Conservation (phyloP, 2,888 invertebrate species). For the Drosophila subsilvestris region DNA sequence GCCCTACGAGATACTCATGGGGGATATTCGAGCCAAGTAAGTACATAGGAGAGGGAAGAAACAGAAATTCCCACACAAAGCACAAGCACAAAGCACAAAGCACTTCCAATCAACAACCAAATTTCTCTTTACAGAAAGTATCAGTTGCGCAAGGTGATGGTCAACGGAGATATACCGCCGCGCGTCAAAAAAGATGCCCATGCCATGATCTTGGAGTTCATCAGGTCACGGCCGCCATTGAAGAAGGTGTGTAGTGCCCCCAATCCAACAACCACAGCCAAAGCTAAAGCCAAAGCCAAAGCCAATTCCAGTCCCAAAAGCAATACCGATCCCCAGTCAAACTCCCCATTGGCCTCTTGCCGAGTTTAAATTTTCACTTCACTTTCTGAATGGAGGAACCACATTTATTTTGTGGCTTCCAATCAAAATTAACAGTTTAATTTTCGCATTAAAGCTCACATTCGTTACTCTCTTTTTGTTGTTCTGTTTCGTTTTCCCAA, state of each 20-base stretch:
- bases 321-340: slow-evolving; percentile 18
- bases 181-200: slow-evolving; percentile 97
- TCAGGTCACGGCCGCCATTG: slow-evolving; percentile 96
- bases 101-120: slow-evolving; percentile 26
- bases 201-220: slow-evolving; percentile 97
- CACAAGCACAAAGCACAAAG: slow-evolving; percentile 30
- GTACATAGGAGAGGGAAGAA: slow-evolving; percentile 20
- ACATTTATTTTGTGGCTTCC: slow-evolving; percentile 4
- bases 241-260: slow-evolving; percentile 88
- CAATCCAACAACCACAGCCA: slow-evolving; percentile 1
- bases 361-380: slow-evolving; percentile 8
- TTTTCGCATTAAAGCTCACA: not conserved
- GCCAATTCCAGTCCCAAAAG: slow-evolving; percentile 16
- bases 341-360: slow-evolving; percentile 10
- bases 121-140: slow-evolving; percentile 86
- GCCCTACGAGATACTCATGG: slow-evolving; percentile 98
- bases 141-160: slow-evolving; percentile 93
- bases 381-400: slow-evolving; percentile 1
- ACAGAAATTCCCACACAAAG: slow-evolving; percentile 4
- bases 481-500: not conserved
- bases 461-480: not conserved
- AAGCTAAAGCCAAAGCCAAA: not conserved
- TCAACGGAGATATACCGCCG: slow-evolving; percentile 92
- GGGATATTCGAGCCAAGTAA: slow-evolving; percentile 94
- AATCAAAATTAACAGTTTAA: slow-evolving; percentile 31